These are phyloP conservation scores for Oligia latruncula DNA, from an alignment of 2,888 invertebrate species.

Conservation along the genomic window DNA sequence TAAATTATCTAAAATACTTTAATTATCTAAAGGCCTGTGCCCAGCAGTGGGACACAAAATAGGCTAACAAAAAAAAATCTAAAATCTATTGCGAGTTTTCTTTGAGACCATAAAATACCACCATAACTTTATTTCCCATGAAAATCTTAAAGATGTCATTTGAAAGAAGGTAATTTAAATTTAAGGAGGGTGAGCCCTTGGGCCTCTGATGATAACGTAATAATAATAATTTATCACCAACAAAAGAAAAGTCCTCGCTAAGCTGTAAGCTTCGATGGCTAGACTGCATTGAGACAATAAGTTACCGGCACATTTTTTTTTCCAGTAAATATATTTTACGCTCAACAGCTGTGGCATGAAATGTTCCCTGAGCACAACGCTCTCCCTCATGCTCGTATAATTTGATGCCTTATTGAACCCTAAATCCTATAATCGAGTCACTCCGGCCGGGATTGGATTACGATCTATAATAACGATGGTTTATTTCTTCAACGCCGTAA, in stretches of 20 bases:
- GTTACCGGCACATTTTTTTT: conserved; percentile 14
- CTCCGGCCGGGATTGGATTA: conserved; percentile 34
- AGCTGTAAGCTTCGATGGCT: conserved; percentile 14
- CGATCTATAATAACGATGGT: conserved; percentile 34
- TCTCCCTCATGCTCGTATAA: conserved; percentile 32
- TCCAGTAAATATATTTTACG: conserved; percentile 15
- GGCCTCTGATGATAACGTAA: conserved; percentile 21
- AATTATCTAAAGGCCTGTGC: neutral
- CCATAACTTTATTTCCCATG: conserved; percentile 21
- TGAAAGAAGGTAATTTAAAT: conserved; percentile 36
- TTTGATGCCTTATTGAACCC: conserved; percentile 43
- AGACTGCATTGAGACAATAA: conserved; percentile 25
- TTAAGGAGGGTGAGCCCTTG: conserved; percentile 26
- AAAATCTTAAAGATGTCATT: conserved; percentile 14
- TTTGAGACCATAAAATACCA: conserved; percentile 6
- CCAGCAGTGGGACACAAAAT: no score
- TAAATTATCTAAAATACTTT: neutral
- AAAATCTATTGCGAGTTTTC: conserved; percentile 2
- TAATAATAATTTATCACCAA: conserved; percentile 34
- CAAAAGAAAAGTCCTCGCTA: conserved; percentile 11
- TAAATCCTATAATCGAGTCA: conserved; percentile 48
- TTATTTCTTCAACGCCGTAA: conserved; percentile 27
- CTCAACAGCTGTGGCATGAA: conserved; percentile 39
- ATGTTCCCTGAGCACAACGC: conserved; percentile 14
- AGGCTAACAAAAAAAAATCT: no score